A percentile compares a stretch with the other conserved stretches of the same genome.
These are phyloP conservation scores for Trematomus bernacchii DNA, from an alignment of 2,797 vertebrate species.

Conservation along the genomic window DNA sequence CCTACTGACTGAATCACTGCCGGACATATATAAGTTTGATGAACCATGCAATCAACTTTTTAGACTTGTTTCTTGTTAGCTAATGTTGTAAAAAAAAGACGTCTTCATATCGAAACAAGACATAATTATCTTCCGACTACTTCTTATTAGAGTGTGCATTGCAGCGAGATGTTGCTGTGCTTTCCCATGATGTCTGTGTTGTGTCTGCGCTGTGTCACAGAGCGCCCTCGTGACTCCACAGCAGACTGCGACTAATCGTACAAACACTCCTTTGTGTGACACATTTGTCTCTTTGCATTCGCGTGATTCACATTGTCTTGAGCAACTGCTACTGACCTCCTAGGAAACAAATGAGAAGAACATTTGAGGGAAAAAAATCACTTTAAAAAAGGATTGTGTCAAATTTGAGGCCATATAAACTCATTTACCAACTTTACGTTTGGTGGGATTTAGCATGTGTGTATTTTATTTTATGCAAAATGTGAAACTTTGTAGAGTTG, in stretches of 20 bases:
- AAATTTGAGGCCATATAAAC: not conserved
- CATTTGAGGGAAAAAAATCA: not conserved
- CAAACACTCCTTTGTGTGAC: conserved; percentile 76
- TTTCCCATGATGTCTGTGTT: conserved; percentile 55
- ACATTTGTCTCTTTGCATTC: conserved; percentile 49
- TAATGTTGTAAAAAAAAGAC: too few species aligned
- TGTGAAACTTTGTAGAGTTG: not conserved
- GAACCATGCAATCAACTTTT: not conserved
- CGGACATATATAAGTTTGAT: not conserved
- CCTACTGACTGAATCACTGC: too few species aligned
- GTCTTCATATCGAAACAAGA: not conserved
- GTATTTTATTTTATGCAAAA: not conserved
- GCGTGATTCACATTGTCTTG: conserved; percentile 53
- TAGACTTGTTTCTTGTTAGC: not conserved
- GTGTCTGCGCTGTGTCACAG: conserved; percentile 64
- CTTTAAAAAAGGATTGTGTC: not conserved
- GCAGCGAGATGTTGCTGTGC: not conserved
- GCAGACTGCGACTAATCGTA: conserved; percentile 51
- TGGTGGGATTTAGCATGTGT: not conserved
- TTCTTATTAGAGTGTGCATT: too few species aligned
- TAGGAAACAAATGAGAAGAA: not conserved
- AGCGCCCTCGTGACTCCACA: conserved; percentile 67
- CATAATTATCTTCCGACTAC: too few species aligned
- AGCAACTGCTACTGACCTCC: conserved; percentile 19
- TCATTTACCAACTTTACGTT: not conserved